Conservation (phyloP, 2,113 vertebrate species). For the Ctenodactylus gundi region DNA sequence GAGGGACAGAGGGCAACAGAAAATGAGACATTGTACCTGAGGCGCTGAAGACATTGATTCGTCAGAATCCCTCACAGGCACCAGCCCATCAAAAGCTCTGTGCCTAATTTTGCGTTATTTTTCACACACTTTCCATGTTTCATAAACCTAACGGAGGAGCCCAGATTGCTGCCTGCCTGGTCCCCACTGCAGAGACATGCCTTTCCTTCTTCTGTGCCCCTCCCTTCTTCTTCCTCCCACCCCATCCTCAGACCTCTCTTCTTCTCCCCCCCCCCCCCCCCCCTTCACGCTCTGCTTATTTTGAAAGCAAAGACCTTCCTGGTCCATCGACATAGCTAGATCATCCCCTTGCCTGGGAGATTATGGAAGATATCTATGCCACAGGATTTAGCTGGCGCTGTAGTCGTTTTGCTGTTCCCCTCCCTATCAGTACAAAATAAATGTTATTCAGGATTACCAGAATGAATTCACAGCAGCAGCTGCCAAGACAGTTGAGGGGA, state of each 20-base stretch:
- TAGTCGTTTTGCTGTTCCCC: background rate
- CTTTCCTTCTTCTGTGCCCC: background rate
- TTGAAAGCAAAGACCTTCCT: conserved; percentile 22
- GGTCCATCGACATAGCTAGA: background rate
- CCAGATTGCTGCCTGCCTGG: fast-evolving
- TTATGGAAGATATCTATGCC: background rate
- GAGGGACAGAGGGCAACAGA: conserved; percentile 18
- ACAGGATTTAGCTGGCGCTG: background rate
- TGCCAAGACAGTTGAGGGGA: background rate
- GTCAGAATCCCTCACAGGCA: background rate
- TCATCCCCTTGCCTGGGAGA: background rate
- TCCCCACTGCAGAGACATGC: background rate
- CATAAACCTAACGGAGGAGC: background rate
- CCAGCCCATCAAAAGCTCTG: background rate
- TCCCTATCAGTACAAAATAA: background rate
- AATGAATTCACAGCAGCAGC: background rate
- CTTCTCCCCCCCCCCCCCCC: background rate
- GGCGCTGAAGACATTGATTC: too few relatives aligned
- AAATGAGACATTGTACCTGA: background rate
- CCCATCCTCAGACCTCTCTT: too few relatives aligned
- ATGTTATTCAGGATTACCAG: background rate
- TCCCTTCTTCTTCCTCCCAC: background rate
- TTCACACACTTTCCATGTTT: background rate
- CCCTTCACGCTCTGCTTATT: background rate
- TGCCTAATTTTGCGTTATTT: background rate